Evolutionary conservation across 2,797 vertebrate genomes (phyloP), one percentile per base, ranked within the genome.

Genomic region (Sternotherus odoratus): DNA sequence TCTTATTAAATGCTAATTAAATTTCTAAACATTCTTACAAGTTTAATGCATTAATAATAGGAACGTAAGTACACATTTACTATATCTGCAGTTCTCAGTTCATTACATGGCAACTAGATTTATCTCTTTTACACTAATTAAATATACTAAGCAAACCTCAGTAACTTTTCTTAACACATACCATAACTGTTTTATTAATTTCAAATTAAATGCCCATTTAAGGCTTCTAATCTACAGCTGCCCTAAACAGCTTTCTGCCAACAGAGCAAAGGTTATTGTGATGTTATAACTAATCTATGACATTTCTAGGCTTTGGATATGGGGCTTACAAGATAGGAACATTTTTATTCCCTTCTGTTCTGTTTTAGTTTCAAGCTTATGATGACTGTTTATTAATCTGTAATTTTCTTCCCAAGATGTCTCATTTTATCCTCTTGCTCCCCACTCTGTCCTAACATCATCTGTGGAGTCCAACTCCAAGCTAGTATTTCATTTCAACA

Each of bases 1-100:
- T 98, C 98, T 98, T 98, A 98, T 98, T 98, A 98, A 98, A 98
- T 98, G 98, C 97, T 98, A 98, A 98, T 98, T 98, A 98, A 98
- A 98, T 98, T 98, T 95, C 98, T 98, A 98, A 98, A 98, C 98
- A 98, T 98, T 98, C 98, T 98, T 98, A 98, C 97, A 97, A 98
- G 97, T 98, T 98, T 98, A 98, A 98, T 98, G 98, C 98, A 98
- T 98, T 98, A 98, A 98, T 98, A 98, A 98, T 97, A 98, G 96
- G 98, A 98, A 97, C 6, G 95, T 98, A 98, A 98, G 98, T 98
- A 98, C 98, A 98, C 98, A 98, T 98, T 98, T 98, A 98, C 98
- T 98, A 96, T 98, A 98, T 98, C 98, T 98, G 97, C 97, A 97
- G 95, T 98, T 98, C 97, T 98, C 97, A 98, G 98, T 98, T 98